These are phyloP conservation scores for Strix occidentalis DNA, from an alignment of 2,797 vertebrate species.

Conservation along the genomic window DNA sequence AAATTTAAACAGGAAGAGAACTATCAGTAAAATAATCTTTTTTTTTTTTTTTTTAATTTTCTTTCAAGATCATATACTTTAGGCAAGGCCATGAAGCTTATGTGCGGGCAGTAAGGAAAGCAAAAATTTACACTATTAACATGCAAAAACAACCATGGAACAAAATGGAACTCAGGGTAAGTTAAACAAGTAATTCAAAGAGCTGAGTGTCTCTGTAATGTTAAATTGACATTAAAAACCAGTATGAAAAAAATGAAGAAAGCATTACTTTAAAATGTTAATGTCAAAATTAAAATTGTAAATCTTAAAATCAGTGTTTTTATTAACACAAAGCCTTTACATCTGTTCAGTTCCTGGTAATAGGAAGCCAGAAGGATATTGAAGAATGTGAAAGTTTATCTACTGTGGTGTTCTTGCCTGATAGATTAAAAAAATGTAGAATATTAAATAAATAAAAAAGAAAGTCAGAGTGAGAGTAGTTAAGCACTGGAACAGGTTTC, in stretches of 20 bases:
- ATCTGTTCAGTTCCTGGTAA: background rate
- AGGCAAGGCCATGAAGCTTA: slow-evolving; percentile 98
- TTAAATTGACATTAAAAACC: background rate
- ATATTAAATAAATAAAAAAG: background rate
- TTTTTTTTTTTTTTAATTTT: background rate
- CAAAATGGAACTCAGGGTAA: slow-evolving; percentile 97
- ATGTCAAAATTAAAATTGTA: background rate
- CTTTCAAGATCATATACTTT: slow-evolving; percentile 92
- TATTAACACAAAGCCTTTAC: background rate
- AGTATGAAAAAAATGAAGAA: background rate
- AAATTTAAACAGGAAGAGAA: background rate
- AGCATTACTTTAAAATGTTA: background rate
- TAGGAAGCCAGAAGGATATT: background rate
- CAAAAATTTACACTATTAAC: slow-evolving; percentile 93
- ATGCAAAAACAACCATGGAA: slow-evolving; percentile 98
- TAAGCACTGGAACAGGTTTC: background rate
- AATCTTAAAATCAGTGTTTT: background rate
- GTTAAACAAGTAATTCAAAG: background rate
- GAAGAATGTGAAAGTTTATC: background rate
- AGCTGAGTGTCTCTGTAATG: background rate
- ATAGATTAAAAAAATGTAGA: background rate
- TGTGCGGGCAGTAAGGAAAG: slow-evolving; percentile 90
- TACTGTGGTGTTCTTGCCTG: background rate
- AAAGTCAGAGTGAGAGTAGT: background rate
- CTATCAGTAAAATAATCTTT: background rate